Conservation (phyloP, 2,113 vertebrate genomes). For the Anolis sagrei region DNA sequence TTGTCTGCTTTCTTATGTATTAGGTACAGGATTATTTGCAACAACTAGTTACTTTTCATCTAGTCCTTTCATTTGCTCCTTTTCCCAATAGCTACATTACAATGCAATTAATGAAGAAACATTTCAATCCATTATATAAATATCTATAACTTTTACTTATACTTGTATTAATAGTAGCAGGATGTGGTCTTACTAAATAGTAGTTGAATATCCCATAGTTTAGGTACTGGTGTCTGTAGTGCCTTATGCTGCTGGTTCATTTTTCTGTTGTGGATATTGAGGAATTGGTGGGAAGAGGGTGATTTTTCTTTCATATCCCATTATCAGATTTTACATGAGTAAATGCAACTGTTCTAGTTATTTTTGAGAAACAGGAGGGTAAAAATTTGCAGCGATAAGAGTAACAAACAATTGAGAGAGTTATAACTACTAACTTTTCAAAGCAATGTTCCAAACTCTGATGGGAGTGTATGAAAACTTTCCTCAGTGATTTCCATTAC, state of each 20-base stretch:
- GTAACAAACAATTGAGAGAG: not conserved
- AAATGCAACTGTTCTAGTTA: not conserved
- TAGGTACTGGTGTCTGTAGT: not conserved
- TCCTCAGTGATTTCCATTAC: not conserved
- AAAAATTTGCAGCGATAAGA: not conserved
- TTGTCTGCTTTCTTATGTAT: slow-evolving; percentile 20
- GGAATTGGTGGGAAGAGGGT: not conserved
- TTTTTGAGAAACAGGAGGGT: not conserved
- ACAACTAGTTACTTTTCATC: no score
- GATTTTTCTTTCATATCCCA: not conserved
- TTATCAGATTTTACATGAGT: not conserved
- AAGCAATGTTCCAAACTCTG: not conserved
- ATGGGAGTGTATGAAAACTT: not conserved
- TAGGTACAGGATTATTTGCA: slow-evolving; percentile 5
- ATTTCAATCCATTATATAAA: not conserved
- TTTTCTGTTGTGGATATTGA: not conserved
- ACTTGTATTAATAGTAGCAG: not conserved
- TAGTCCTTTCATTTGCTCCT: no score
- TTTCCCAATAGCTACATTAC: not conserved
- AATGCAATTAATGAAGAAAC: not conserved
- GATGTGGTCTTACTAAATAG: not conserved
- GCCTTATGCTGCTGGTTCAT: no score
- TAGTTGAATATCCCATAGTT: not conserved
- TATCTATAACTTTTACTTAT: not conserved
- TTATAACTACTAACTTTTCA: not conserved